Evolutionary conservation across 2,888 invertebrate genomes (phyloP), one percentile per base, ranked within the genome.

Genomic region (Resseliella maxima): DNA sequence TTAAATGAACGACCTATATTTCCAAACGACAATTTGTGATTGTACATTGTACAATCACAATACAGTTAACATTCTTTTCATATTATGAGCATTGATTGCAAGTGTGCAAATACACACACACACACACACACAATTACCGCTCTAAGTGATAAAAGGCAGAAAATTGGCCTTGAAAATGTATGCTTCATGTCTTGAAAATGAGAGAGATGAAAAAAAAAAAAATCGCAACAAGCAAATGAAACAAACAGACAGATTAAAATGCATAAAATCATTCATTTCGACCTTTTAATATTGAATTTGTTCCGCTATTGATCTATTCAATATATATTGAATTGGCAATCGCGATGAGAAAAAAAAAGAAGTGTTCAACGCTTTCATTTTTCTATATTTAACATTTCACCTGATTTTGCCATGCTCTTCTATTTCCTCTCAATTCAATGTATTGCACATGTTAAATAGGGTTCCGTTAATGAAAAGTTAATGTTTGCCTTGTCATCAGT

Each of bases 1-100:
- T 72, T 72, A 72, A 27, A 72, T 31, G 31, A 72, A 72, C 72
- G 72, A 35, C 72, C 72, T 72, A 72, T 72, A 72, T 72, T 50
- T 59, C 72, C 72, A 72, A 72, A 31, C 2, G 27, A 72, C 10
- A 27, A 35, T 24, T 31, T 72, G 31, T 31, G 35, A 72, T 72
- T 72, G 12, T 59, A 24, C 27, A 59, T 72, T 72, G 12, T 59
- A 24, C 27, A 59, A 8, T 59, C n/a, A 72, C 72, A 31, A 72
- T 72, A 72, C 72, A 31, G 31, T 72, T 31, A 72, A 72, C 27
- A 72, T 72, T 72, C 72, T 72, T 31, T 72, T 27, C 31, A 72
- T 50, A 15, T 50, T 2, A 8, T 35, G 31, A 31, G 72, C 31
- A 18, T n/a, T 31, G 72, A 10, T 72, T 72, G 31, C 0, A 6